A percentile compares a stretch with the other conserved stretches of the same genome.
phyloP scores from a whole-genome alignment of 2,888 invertebrate genomes.

The Criorhina ranunculi region DNA sequence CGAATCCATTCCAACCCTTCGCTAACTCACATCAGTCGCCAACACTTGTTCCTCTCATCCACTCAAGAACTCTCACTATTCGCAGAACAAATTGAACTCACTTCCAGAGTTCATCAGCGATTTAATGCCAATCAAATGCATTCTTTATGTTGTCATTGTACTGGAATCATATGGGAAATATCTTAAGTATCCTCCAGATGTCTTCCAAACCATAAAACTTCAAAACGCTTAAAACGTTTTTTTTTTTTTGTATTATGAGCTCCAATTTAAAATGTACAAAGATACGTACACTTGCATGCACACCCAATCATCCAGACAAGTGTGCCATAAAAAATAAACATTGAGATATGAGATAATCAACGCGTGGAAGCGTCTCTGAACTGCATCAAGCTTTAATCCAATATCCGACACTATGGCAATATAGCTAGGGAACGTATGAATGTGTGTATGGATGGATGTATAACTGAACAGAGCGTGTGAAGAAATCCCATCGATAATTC shows the following conservation, averaged over 20 bases:
- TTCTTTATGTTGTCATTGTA: slow-evolving; percentile 59
- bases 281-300: neutral
- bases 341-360: slow-evolving; percentile 69
- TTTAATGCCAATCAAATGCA: slow-evolving; percentile 52
- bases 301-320: slow-evolving; percentile 60
- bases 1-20: neutral
- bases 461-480: slow-evolving; percentile 36
- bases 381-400: slow-evolving; percentile 70
- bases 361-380: slow-evolving; percentile 59
- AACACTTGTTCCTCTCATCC: neutral
- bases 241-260: slow-evolving; percentile 62
- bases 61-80: neutral
- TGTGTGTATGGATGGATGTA: neutral
- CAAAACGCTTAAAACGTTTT: slow-evolving; percentile 63
- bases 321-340: slow-evolving; percentile 65
- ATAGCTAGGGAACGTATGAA: neutral
- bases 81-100: slow-evolving; percentile 30
- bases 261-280: slow-evolving; percentile 39
- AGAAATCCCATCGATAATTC: slow-evolving; percentile 65
- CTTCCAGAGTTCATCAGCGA: slow-evolving; percentile 36
- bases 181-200: slow-evolving; percentile 17
- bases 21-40: neutral
- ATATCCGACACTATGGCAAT: slow-evolving; percentile 44
- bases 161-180: slow-evolving; percentile 47
- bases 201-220: slow-evolving; percentile 63